Conservation (phyloP, 2,113 vertebrate genomes). For the Pomatorhinus ruficollis region DNA sequence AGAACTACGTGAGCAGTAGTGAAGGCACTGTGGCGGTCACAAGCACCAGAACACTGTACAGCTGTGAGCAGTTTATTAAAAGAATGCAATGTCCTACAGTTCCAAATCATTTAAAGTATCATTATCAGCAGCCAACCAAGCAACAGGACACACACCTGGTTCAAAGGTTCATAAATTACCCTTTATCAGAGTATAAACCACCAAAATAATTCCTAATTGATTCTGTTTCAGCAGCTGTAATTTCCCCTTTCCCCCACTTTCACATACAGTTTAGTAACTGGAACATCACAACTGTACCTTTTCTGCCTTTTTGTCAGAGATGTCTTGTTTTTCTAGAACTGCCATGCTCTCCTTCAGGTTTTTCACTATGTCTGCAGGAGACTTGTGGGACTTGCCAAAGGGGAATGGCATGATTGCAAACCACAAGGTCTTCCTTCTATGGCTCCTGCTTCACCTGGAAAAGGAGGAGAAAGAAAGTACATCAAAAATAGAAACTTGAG, state of each 20-base stretch:
- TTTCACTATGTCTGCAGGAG: conserved; percentile 96
- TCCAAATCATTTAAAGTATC: neutral
- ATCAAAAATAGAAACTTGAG: neutral
- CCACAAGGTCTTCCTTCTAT: conserved; percentile 69
- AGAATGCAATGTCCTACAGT: neutral
- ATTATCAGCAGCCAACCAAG: neutral
- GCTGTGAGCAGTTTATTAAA: neutral
- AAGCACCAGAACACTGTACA: neutral
- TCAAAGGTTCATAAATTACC: neutral
- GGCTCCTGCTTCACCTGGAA: conserved; percentile 81
- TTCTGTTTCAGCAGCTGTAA: neutral
- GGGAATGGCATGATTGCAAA: conserved; percentile 92
- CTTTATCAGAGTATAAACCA: neutral
- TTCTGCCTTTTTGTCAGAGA: conserved; percentile 94
- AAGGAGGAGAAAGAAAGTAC: neutral
- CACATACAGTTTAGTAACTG: neutral
- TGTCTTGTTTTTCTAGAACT: conserved; percentile 91
- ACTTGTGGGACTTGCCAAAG: conserved; percentile 97
- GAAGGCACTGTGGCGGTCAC: neutral
- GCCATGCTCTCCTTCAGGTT: conserved; percentile 96
- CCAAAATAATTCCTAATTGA: neutral
- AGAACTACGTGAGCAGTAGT: neutral
- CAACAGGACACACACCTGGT: neutral
- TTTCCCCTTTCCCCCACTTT: neutral
- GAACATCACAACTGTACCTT: conserved; percentile 76